Conservation (phyloP, 2,888 invertebrate genomes). For the Pyrgus malvae region DNA sequence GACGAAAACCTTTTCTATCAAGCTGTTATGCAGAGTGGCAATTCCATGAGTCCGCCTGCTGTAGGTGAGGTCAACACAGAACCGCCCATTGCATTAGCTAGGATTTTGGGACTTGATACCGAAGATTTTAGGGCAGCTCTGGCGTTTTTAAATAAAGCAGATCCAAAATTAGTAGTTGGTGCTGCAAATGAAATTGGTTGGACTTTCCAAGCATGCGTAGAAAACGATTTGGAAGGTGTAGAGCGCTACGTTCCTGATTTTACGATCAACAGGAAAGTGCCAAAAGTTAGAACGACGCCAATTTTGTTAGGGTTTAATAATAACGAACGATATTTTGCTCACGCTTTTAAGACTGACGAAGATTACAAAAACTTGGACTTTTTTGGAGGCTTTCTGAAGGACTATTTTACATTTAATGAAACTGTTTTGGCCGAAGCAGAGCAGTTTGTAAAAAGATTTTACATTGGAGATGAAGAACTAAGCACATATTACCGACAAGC, state of each 20-base stretch:
- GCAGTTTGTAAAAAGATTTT: conserved; percentile 38
- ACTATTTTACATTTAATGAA: conserved; percentile 35
- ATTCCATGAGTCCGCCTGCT: conserved; percentile 40
- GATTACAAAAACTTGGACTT: conserved; percentile 37
- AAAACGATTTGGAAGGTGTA: conserved; percentile 44
- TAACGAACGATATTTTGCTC: conserved; percentile 40
- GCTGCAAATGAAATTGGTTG: conserved; percentile 36
- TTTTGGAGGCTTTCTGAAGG: conserved; percentile 30
- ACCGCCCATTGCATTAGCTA: conserved; percentile 46
- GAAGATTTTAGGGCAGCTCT: conserved; percentile 43
- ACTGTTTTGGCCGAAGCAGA: conserved; percentile 33
- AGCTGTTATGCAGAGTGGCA: conserved; percentile 53
- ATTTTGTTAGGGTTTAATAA: conserved; percentile 51
- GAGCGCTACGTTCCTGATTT: conserved; percentile 45
- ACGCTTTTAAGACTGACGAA: conserved; percentile 31
- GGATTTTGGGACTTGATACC: conserved; percentile 43
- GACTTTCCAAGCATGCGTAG: conserved; percentile 49
- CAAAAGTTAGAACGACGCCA: conserved; percentile 45
- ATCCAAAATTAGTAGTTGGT: conserved; percentile 41
- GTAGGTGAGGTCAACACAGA: conserved; percentile 41
- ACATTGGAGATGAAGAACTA: conserved; percentile 40
- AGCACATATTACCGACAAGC: conserved; percentile 24
- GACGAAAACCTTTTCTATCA: conserved; percentile 46
- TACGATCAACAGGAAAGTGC: conserved; percentile 42
- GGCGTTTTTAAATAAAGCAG: conserved; percentile 37